These are phyloP conservation scores for Charadrius vociferus DNA, from an alignment of 2,113 vertebrate genomes.

Conservation along the genomic window DNA sequence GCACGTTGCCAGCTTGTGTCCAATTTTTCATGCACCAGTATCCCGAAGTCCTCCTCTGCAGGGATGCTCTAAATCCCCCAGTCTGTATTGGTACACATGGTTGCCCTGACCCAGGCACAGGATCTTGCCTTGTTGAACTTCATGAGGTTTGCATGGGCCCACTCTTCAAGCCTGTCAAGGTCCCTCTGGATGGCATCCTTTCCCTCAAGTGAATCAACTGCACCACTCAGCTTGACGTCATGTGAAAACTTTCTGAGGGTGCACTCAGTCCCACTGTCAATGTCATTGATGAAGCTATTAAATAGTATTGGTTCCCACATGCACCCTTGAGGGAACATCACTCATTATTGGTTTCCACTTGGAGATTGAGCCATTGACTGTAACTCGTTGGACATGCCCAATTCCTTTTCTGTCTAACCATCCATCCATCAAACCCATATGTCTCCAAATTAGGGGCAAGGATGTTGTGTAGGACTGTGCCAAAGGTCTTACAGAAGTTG, in stretches of 20 bases:
- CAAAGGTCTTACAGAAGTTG: not conserved
- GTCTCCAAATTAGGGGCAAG: not conserved
- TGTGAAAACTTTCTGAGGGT: not conserved
- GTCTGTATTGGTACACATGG: not conserved
- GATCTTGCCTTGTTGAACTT: not conserved
- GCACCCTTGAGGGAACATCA: not conserved
- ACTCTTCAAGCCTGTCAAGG: not conserved
- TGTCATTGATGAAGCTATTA: not conserved
- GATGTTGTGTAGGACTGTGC: not conserved
- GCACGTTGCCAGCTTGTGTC: not conserved
- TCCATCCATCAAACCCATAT: not conserved
- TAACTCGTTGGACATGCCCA: not conserved
- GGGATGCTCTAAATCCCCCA: accelerated
- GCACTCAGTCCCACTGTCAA: accelerated
- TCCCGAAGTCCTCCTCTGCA: not conserved
- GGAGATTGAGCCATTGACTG: not conserved
- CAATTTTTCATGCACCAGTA: not conserved
- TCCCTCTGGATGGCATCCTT: not conserved
- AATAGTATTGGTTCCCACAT: not conserved
- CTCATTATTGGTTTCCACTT: not conserved
- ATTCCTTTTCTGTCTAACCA: not conserved
- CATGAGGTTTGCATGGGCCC: not conserved
- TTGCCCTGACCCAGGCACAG: not conserved
- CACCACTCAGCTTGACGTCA: not conserved
- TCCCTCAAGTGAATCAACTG: not conserved